Conservation (phyloP, 2,888 invertebrate genomes). For the Neuroscelio doddi region DNA sequence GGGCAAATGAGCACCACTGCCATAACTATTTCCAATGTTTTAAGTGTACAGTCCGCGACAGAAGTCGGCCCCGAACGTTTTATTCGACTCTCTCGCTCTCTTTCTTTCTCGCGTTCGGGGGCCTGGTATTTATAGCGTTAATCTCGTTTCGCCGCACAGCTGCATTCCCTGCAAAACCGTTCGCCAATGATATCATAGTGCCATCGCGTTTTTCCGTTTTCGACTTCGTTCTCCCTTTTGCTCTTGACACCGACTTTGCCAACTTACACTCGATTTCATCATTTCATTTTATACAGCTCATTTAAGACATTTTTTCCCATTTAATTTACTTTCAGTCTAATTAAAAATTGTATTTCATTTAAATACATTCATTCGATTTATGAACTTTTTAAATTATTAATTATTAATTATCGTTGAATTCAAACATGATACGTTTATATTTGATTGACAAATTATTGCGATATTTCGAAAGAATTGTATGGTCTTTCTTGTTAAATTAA, state of each 20-base stretch:
- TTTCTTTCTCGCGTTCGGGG: slow-evolving; percentile 45
- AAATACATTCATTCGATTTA: too few species aligned
- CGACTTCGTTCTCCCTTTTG: slow-evolving; percentile 18
- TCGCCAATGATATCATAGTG: slow-evolving; percentile 58
- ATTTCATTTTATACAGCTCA: slow-evolving; percentile 35
- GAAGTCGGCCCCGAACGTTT: slow-evolving; percentile 47
- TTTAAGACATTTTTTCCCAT: slow-evolving; percentile 31
- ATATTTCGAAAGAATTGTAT: too few species aligned
- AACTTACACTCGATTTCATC: slow-evolving; percentile 31
- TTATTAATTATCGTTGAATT: too few species aligned
- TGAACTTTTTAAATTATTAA: too few species aligned
- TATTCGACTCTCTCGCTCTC: slow-evolving; percentile 21
- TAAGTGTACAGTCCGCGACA: slow-evolving; percentile 64
- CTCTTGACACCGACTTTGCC: slow-evolving; percentile 39
- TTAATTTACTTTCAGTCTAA: too few species aligned
- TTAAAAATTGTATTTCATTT: too few species aligned
- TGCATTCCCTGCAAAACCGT: slow-evolving; percentile 64
- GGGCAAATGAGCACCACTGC: slow-evolving; percentile 62
- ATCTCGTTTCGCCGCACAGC: slow-evolving; percentile 68
- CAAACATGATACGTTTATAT: too few species aligned
- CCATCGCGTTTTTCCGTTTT: slow-evolving; percentile 49
- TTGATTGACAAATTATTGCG: too few species aligned
- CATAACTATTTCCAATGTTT: slow-evolving; percentile 70
- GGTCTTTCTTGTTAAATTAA: too few species aligned
- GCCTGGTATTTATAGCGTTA: slow-evolving; percentile 68